Percentiles rank a stretch among this genome's conserved stretches.
Conservation (phyloP, 1,140 invertebrate species). For the Drosophila sp. region DNA sequence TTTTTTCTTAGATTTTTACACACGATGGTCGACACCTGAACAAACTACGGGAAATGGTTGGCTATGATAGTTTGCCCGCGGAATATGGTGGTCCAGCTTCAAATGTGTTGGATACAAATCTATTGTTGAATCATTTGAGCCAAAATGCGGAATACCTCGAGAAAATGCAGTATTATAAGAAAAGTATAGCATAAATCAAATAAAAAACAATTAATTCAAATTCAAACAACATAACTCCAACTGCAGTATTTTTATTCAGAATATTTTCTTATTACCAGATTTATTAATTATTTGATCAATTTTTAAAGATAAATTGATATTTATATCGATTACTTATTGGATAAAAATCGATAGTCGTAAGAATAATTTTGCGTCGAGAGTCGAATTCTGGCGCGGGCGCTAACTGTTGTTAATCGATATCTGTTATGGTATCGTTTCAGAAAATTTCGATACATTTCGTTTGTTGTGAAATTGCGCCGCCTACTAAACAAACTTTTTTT, state of each 20-base stretch:
- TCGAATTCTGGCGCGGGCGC: no score
- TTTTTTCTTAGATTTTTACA: constrained; percentile 64
- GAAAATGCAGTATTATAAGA: constrained; percentile 68
- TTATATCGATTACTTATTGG: neutral
- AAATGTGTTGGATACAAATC: constrained; percentile 72
- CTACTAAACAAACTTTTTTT: constrained; percentile 3
- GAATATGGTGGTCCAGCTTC: constrained; percentile 73
- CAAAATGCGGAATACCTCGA: constrained; percentile 64
- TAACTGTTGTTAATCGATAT: neutral
- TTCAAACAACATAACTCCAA: no score
- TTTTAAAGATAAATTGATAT: neutral
- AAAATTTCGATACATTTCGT: constrained; percentile 14
- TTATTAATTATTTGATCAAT: no score
- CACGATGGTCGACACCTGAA: constrained; percentile 75
- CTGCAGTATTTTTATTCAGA: no score
- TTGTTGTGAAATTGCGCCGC: constrained; percentile 68
- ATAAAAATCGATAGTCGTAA: neutral
- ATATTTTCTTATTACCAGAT: no score
- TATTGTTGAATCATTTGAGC: constrained; percentile 70
- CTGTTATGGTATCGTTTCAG: neutral
- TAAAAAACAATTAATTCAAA: neutral
- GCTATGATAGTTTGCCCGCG: constrained; percentile 69
- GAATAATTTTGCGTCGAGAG: neutral
- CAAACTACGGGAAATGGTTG: constrained; percentile 75
- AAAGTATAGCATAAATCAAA: constrained; percentile 31